Base-by-base conservation (phyloP, 2,113 vertebrate species). In the Cettia cetti region DNA sequence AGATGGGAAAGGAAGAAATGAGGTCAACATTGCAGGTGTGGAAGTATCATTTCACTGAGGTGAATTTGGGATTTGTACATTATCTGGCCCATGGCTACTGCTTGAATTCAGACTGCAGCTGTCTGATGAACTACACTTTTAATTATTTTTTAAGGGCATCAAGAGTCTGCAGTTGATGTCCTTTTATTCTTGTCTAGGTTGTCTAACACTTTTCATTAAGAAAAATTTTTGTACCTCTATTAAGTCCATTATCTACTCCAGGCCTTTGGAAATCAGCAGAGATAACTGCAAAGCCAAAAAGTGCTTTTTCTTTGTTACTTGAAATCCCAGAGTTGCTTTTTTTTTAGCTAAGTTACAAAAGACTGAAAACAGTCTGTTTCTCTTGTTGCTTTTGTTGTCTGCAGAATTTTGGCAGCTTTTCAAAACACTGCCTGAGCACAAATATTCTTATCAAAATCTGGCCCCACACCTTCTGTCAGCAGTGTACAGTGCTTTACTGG, bases 311-410 rank as follows among this genome's bases (percentile, higher is more conserved):
- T 95, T 87, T 90, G 75, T 77, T 90, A 33, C 82, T 82, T 95
- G 84, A 82, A 80, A 90, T 90, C 68, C 59, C 68, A 14, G 44
- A 39, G 52, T 74, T 30, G 13, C 10, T 20, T 80, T 94, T 93
- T 94, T 90, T 95, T 94, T 74, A 91, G 78, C 71, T 83, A 45
- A 75, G 64, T 94, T 94, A 95, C 85, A 92, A 90, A 93, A 96
- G 87, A 81, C 40, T 52, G 56, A 94, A 95, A 93, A 86, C 68
- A 88, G 87, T 86, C 60, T 83, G 80, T 82, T 94, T 83, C 54
- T 94, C 60, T 74, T 63, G 63, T 69, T 96, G 82, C 85, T 95
- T 96, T 92, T 96, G 92, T 97, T 88, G 87, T 90, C 85, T 90
- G 85, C 76, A 93, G 56, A 94, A 90, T 90, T 96, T 77, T 96